phyloP scores from a whole-genome alignment of 2,113 vertebrate species.

The Daubentonia madagascariensis region DNA sequence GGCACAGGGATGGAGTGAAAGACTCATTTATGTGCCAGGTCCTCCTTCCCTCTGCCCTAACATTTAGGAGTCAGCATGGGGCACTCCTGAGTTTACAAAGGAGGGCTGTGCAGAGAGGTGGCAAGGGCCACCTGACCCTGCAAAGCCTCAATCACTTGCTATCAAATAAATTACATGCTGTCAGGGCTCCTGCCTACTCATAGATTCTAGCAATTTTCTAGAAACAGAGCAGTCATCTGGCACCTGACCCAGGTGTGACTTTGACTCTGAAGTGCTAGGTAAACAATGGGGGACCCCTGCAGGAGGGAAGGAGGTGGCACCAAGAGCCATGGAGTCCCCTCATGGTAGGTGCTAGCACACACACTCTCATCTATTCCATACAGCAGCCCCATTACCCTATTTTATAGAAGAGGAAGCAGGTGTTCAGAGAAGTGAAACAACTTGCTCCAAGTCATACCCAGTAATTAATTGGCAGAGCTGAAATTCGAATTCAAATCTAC shows the following conservation, averaged over 20 bases:
- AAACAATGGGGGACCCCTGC: background rate
- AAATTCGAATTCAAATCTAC: conserved; percentile 34
- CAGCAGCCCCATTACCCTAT: background rate
- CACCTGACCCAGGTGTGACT: background rate
- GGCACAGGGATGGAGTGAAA: background rate
- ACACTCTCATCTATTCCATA: background rate
- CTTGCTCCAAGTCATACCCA: background rate
- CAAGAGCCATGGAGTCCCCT: background rate
- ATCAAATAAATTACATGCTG: background rate
- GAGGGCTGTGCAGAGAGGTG: background rate
- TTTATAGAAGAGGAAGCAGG: conserved; percentile 22
- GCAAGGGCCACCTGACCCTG: background rate
- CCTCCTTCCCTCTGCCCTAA: background rate
- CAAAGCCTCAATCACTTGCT: background rate
- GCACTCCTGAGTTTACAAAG: background rate
- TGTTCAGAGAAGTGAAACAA: background rate
- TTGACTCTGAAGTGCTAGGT: background rate
- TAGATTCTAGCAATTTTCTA: conserved; percentile 1
- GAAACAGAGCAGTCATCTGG: background rate
- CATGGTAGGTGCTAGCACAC: too few species aligned
- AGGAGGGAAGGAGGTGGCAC: background rate
- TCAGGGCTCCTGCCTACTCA: background rate
- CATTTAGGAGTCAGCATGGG: background rate
- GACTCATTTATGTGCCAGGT: background rate
- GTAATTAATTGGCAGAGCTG: background rate